Evolutionary conservation across 1,140 invertebrate genomes (phyloP), one percentile per base, ranked within the genome.

Genomic region (Aphaenogaster floridana): DNA sequence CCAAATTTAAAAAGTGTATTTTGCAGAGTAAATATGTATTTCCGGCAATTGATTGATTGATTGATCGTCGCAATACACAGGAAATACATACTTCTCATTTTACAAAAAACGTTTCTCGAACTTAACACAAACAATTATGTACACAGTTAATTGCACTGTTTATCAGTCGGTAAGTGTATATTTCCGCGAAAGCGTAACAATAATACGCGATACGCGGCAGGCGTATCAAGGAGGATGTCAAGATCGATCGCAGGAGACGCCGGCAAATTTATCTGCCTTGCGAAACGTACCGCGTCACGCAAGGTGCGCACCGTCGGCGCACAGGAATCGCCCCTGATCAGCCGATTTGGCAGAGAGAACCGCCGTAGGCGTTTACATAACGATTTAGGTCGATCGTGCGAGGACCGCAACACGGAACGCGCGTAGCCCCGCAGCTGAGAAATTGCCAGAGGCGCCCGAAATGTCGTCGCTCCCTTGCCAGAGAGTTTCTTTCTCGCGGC

Each of bases 311-410:
- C 28, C 17, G 54, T 28, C 45, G n/a, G 11, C 54, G 48, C 64
- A 64, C 42, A 83, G 52, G 86, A 69, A 72, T 85, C 86, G 83
- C 79, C 87, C 88, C 89, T 87, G 84, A 85, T 88, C 78, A 61
- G 88, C 61, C 66, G 69, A 69, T 91, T 88, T 93, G 92, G 92
- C 93, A 92, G 54, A 78, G 88, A 81, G 86, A 64, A 76, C 57
- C 86, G 87, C 85, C 81, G 81, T 85, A 74, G 52, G 69, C 81
- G 86, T 94, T 94, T 94, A 93, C 90, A 92, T 93, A 94, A 93
- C 91, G 79, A 94, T 93, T 91, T 92, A 87, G 92, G 92, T 92
- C 93, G 91, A 91, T 93, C 85, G 92, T 89, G 89, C 86, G 81
- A 28, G 28, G 72, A 69, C 66, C 85, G 61, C 71, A 64, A 76